Evolutionary conservation across 2,113 vertebrate genomes (phyloP), one percentile per base, ranked within the genome.

Genomic region (Aptenodytes patagonicus): DNA sequence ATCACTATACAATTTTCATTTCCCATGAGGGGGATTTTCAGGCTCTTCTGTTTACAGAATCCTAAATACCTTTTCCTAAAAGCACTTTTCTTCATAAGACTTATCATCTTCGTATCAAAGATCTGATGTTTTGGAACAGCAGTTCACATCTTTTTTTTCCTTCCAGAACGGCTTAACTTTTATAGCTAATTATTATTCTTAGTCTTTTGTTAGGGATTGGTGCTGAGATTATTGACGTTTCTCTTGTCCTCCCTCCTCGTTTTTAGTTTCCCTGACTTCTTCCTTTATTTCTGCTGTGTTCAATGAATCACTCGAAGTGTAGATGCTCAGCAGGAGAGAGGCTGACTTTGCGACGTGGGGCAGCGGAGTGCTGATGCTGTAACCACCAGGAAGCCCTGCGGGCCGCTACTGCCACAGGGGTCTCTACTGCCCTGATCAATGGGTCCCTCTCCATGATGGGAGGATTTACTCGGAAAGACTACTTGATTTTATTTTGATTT

Each of bases 391-490:
- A 77, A 76, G 11, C 17, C 19, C 42, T 7, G 15, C 6, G 20
- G 42, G 29, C 20, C 84, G 4, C 14, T 40, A 18, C 32, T 77
- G 18, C 58, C 57, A 72, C 22, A 57, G 32, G 19, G 51, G 11
- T 93, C 29, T 52, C 13, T 42, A 18, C 18, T 77, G 18, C 38
- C 7, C 11, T 54, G 6, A 64, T 85, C 66, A 69, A 4, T 52
- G 25, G 32, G 32, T 51, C 17, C 26, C 11, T 42, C 31, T 62
- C 34, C 46, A 55, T 0, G 0, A 25, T 5, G 12, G 22, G 22
- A 70, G 10, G 3, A 75, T 65, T 95, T 76, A 2, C 15, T n/a
- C 46, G 55, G 26, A 75, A 77, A 81, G 32, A 62, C 2, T 2
- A 6, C 19, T 90, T 87, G 1, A 24, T 17, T 91, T 91, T 86